Conservation (phyloP, 2,113 vertebrate genomes). For the Tachysurus vachellii region DNA sequence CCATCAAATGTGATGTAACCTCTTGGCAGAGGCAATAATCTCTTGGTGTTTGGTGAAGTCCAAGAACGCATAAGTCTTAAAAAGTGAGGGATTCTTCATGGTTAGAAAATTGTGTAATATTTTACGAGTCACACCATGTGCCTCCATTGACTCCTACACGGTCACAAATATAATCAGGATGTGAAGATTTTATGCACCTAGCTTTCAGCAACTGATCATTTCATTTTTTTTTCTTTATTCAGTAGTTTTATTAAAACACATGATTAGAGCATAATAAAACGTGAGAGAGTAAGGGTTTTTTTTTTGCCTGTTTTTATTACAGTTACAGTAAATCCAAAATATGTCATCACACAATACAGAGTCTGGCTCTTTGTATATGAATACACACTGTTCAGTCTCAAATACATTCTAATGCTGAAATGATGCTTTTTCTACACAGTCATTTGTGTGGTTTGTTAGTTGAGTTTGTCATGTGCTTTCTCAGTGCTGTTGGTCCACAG, state of each 20-base stretch:
- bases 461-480: slow-evolving; percentile 64
- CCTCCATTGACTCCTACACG: no score
- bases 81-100: background rate
- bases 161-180: no score
- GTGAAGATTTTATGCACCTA: no score
- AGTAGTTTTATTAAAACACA: background rate
- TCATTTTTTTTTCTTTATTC: background rate
- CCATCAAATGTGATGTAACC: no score
- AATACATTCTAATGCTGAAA: background rate
- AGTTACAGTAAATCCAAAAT: background rate
- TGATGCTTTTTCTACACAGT: background rate
- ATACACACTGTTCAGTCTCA: no score
- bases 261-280: background rate
- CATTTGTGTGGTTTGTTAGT: background rate
- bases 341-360: slow-evolving; percentile 15
- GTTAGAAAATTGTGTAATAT: no score
- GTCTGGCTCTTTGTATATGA: background rate
- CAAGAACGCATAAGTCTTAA: no score
- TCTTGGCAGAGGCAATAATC: no score
- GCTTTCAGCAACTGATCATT: no score
- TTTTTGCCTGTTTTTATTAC: background rate
- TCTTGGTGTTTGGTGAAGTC: no score
- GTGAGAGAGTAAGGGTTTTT: background rate
- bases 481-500: slow-evolving; percentile 86
- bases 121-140: no score